These are phyloP conservation scores for Ctenicera cuprea DNA, from an alignment of 2,888 invertebrate species.

Conservation along the genomic window DNA sequence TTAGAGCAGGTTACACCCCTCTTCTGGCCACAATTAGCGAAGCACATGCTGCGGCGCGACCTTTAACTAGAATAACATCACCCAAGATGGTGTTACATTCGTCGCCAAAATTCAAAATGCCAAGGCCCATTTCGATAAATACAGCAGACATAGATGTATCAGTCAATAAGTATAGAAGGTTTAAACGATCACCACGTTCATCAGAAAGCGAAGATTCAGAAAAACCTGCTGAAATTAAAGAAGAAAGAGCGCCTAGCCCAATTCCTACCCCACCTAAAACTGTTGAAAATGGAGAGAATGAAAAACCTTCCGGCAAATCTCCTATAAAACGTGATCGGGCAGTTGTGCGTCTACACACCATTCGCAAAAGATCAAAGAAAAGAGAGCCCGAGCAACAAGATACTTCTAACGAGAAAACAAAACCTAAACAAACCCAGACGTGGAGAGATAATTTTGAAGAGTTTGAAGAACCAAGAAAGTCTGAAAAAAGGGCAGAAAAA, in stretches of 20 bases:
- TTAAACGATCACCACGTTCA: constrained; percentile 61
- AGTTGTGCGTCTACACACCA: constrained; percentile 84
- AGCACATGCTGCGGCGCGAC: constrained; percentile 71
- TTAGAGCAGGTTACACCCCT: constrained; percentile 79
- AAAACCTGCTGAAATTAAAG: constrained; percentile 41
- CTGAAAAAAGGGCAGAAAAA: constrained; percentile 73
- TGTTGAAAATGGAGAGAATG: constrained; percentile 72
- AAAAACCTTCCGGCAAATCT: constrained; percentile 64
- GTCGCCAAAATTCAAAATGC: constrained; percentile 72
- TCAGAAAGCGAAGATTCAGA: constrained; percentile 39
- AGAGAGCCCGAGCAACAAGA: constrained; percentile 58
- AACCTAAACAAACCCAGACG: constrained; percentile 67
- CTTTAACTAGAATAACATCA: constrained; percentile 74
- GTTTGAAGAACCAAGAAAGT: constrained; percentile 70
- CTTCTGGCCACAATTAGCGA: constrained; percentile 85
- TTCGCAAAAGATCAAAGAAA: constrained; percentile 67
- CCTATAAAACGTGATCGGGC: constrained; percentile 83
- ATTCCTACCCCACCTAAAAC: constrained; percentile 56
- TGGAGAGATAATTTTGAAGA: constrained; percentile 80
- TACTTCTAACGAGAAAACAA: constrained; percentile 45
- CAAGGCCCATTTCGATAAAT: constrained; percentile 85
- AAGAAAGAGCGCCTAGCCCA: not conserved
- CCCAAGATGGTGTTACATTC: constrained; percentile 74
- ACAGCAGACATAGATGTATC: constrained; percentile 92
- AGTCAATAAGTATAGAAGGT: constrained; percentile 76